Conservation (phyloP, 2,888 invertebrate genomes). For the Apotomis betuletana region DNA sequence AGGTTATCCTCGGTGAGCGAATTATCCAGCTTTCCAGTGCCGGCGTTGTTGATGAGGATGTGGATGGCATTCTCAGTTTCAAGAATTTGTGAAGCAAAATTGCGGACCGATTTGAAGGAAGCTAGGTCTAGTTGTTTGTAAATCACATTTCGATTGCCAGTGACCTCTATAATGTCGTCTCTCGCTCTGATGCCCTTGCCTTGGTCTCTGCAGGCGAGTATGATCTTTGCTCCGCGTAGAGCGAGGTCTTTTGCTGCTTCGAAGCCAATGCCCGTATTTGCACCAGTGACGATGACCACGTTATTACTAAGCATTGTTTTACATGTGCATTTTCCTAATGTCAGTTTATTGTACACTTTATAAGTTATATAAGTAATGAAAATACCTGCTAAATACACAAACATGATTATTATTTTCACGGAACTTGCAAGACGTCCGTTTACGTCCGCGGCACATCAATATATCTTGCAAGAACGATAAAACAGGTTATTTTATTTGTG, state of each 20-base stretch:
- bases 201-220: constrained; percentile 79
- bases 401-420: constrained; percentile 6
- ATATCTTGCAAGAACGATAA: neutral
- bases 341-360: constrained; percentile 45
- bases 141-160: constrained; percentile 86
- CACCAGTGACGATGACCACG: constrained; percentile 66
- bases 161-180: constrained; percentile 85
- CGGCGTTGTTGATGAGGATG: constrained; percentile 93
- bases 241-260: constrained; percentile 69
- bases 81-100: constrained; percentile 89
- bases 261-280: constrained; percentile 64
- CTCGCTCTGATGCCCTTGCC: constrained; percentile 54
- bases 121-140: constrained; percentile 88
- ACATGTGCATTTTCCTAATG: constrained; percentile 50
- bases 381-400: constrained; percentile 15
- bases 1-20: constrained; percentile 89
- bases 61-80: constrained; percentile 87
- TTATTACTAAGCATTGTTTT: constrained; percentile 53
- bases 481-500: constrained; percentile 9
- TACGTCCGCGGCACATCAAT: neutral
- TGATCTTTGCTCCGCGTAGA: constrained; percentile 76
- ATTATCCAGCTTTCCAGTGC: constrained; percentile 86
- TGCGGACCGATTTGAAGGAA: constrained; percentile 87
- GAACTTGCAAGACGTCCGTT: neutral
- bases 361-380: constrained; percentile 14